Base-by-base conservation (phyloP, 2,113 vertebrate species). In the Brachypodius melanocephalos region DNA sequence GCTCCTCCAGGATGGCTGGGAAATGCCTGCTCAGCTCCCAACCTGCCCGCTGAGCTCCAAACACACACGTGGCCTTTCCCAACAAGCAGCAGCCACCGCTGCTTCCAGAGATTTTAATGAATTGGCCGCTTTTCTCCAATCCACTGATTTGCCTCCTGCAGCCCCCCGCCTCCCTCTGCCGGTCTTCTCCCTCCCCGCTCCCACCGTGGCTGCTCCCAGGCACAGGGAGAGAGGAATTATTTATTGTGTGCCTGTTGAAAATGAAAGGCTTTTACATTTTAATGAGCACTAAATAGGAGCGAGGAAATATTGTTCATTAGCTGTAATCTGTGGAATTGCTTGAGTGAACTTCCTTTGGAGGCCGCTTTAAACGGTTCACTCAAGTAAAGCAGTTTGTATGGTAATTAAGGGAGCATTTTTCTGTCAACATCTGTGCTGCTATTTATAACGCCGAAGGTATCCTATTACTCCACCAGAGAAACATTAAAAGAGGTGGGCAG, bases 371-470 rank as follows among this genome's bases (percentile, higher is more conserved):
- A 99, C 97, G 98, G 98, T 98, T 98, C 99, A 98, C 98, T 99
- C 98, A 99, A 99, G 98, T 99, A 98, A 98, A 98, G 98, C 98
- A 98, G 98, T 99, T 99, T 99, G 98, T 98, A 99, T 99, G 99
- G 98, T 99, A 99, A 99, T 99, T 99, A 99, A 99, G 98, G 98
- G 98, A 98, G 98, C 98, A 98, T 98, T 99, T 98, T 97, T 98
- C 98, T 98, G 98, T 99, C 98, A 99, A 98, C 98, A 99, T 98
- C 99, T 99, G 99, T 98, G 98, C 98, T 97, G 97, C 98, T 99
- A 98, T 99, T 99, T 99, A 99, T 98, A 98, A 98, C 92, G 12
- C 88, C 93, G 93, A 96, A 97, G 97, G 98, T 97, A 96, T 97
- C 97, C 97, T 91, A 92, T 89, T 94, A 95, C 96, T 96, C 91